These are phyloP conservation scores for Ptilonorhynchus violaceus DNA, from an alignment of 2,113 vertebrate species.

Conservation along the genomic window DNA sequence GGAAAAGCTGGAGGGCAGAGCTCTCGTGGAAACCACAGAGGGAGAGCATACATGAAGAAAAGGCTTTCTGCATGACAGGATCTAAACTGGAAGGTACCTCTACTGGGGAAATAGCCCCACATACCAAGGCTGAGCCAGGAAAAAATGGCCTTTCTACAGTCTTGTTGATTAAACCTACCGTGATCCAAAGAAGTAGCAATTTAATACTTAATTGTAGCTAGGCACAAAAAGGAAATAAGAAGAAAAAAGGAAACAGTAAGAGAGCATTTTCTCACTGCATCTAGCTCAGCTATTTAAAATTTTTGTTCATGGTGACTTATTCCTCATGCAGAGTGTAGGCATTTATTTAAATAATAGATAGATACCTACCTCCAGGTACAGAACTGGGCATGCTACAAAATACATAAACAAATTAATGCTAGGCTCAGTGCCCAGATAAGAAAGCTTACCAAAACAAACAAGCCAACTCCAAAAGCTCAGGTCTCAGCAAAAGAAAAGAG, in stretches of 20 bases:
- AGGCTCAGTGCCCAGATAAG: slow-evolving; percentile 6
- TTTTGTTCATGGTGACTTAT: background rate
- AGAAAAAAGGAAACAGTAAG: background rate
- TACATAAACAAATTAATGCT: slow-evolving; percentile 25
- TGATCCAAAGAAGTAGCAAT: background rate
- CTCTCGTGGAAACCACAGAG: slow-evolving; percentile 23
- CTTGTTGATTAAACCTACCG: slow-evolving; percentile 11
- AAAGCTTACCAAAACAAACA: slow-evolving; percentile 7
- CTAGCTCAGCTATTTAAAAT: background rate
- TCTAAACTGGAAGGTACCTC: slow-evolving; percentile 48
- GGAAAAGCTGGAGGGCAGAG: slow-evolving; percentile 54
- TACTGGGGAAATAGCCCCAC: slow-evolving; percentile 38
- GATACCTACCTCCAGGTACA: slow-evolving; percentile 2
- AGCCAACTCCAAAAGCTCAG: background rate
- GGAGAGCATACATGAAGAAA: slow-evolving; percentile 27
- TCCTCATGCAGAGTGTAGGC: background rate
- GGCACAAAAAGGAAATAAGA: background rate
- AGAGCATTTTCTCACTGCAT: background rate
- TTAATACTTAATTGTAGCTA: slow-evolving; percentile 18
- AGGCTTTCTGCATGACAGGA: slow-evolving; percentile 44
- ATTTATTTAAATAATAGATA: slow-evolving; percentile 32
- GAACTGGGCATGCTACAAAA: background rate
- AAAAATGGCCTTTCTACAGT: background rate
- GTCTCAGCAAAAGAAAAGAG: background rate
- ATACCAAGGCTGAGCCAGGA: background rate